These are phyloP conservation scores for Papilio dardanus DNA, from an alignment of 1,140 invertebrate species.

Conservation along the genomic window DNA sequence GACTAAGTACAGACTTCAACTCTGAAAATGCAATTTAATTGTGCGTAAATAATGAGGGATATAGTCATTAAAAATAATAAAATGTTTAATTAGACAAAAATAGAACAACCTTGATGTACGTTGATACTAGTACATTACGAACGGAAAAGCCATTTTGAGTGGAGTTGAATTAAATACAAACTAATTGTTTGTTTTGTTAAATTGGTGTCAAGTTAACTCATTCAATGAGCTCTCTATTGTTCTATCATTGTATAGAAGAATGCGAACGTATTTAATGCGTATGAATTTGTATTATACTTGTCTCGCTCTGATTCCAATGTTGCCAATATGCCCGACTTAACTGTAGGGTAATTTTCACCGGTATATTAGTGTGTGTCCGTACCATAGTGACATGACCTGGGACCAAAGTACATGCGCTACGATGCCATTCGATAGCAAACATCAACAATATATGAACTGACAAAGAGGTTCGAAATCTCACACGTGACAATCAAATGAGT, in stretches of 20 bases:
- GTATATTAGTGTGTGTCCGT: no score
- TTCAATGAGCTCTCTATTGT: conserved; percentile 19
- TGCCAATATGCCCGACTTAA: background rate
- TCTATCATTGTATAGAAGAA: conserved; percentile 2
- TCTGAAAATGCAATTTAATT: background rate
- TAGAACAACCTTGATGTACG: background rate
- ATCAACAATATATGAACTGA: no score
- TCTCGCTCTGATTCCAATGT: conserved; percentile 23
- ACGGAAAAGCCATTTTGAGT: conserved; percentile 18
- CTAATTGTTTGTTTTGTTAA: conserved; percentile 36
- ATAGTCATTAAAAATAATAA: background rate
- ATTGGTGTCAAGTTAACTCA: conserved; percentile 38
- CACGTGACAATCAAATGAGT: no score
- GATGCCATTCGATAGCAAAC: no score
- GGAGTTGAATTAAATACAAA: conserved; percentile 17
- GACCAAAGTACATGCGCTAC: no score
- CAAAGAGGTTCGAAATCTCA: no score
- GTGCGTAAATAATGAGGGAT: background rate
- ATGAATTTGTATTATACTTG: conserved; percentile 7
- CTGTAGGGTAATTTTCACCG: background rate
- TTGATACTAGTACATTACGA: background rate
- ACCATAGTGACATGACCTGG: no score
- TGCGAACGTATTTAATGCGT: background rate
- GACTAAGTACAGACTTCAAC: background rate
- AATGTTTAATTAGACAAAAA: conserved; percentile 20